These are phyloP conservation scores for Hypomesus transpacificus DNA, from an alignment of 2,113 vertebrate species.

Conservation along the genomic window DNA sequence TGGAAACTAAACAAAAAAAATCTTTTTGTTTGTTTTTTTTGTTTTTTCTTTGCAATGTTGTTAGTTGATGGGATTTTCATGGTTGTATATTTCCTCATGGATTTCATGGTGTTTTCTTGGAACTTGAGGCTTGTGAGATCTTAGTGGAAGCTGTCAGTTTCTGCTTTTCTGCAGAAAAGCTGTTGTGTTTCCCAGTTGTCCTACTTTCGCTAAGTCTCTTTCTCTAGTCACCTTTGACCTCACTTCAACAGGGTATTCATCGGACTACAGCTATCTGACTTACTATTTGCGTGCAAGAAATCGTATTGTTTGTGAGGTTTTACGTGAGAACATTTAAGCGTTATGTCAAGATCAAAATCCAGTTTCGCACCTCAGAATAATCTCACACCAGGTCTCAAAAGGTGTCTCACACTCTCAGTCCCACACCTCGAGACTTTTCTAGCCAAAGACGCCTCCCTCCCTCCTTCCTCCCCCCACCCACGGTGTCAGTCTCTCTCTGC, in stretches of 20 bases:
- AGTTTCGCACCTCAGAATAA: conserved; percentile 31
- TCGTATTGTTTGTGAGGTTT: not conserved
- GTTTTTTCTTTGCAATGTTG: conserved; percentile 33
- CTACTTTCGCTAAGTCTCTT: conserved; percentile 11
- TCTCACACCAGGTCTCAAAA: conserved; percentile 5
- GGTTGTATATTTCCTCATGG: conserved; percentile 34
- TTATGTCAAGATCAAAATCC: conserved; percentile 3
- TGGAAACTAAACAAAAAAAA: conserved; percentile 25
- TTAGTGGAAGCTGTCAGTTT: not conserved
- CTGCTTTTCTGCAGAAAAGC: not conserved
- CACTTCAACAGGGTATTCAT: not conserved
- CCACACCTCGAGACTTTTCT: conserved; percentile 57
- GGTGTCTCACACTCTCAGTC: conserved; percentile 52
- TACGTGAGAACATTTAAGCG: not conserved
- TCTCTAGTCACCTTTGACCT: not conserved
- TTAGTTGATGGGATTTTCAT: conserved; percentile 38
- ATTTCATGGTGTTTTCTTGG: conserved; percentile 24
- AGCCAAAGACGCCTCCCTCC: conserved; percentile 39
- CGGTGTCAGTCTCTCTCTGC: conserved; percentile 55
- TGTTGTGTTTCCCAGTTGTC: conserved; percentile 3
- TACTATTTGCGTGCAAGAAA: conserved; percentile 6
- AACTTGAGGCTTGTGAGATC: conserved; percentile 7
- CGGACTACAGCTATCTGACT: not conserved
- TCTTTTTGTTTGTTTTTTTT: conserved; percentile 30
- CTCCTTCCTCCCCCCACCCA: conserved; percentile 53